Base-by-base conservation (phyloP, 2,888 invertebrate species). In the Carabus problematicus region DNA sequence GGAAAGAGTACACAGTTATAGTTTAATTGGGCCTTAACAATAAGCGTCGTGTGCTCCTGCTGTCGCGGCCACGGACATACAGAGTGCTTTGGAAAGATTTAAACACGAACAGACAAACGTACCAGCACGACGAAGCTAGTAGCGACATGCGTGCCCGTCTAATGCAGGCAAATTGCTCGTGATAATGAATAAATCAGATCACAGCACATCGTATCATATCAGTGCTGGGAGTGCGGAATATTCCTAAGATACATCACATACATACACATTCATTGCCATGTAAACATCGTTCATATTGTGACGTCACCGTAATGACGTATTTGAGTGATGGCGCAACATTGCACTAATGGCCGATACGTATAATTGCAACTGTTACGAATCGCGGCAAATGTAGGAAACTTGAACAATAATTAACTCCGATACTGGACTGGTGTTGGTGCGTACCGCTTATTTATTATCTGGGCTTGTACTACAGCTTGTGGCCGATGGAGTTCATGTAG, bases 171-270 rank as follows among this genome's bases (percentile, higher is more conserved):
- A 62, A 62, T 62, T 62, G 49, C 49, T 8, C 12, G 18, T 39
- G 49, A 47, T 49, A 47, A 49, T 12, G 40, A 62, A 49, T 62
- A 49, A 62, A 62, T 62, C 47, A 62, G 40, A 62, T 49, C 8
- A 62, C 45, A 49, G 62, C 16, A 47, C 49, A 18, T n/a, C n/a
- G n/a, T n/a, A n/a, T n/a, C n/a, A n/a, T n/a, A n/a, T n/a, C n/a
- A n/a, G n/a, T n/a, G n/a, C n/a, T n/a, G 45, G 11, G 58, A 3
- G 8, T 19, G 19, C 19, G 60, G 60, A 60, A 60, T 60, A 43
- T 60, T 60, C 60, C 60, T 45, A 39, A 58, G 58, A 58, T 39
- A 7, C 11, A 29, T 29, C 29, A 29, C 29, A 29, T 6, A 29
- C 29, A 29, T 1, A 45, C n/a, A 45, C n/a, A 11, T 6, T 45